Evolutionary conservation across 2,113 vertebrate species (phyloP), one percentile per base, ranked within the genome.

Genomic region (Silurus meridionalis): DNA sequence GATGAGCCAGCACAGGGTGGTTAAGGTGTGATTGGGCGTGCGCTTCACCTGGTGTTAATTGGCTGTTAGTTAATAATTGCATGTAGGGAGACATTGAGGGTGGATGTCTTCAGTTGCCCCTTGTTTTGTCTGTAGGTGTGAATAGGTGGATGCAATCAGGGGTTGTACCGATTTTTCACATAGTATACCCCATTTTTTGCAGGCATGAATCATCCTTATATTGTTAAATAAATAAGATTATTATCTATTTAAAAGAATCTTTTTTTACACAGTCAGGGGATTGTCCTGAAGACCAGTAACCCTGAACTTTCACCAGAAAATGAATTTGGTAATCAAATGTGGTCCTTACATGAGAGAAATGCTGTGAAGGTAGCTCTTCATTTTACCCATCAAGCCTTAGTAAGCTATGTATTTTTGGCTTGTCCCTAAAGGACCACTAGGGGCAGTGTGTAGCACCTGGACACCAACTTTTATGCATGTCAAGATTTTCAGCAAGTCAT

Each of bases 31-130:
- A 48, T 46, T 85, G 75, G 25, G 15, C 37, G 74, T 57, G 72
- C 6, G 58, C 15, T 6, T 3, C 80, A 82, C 85, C 66, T 86
- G 78, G 13, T 60, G 57, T 28, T 74, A 82, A 82, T 82, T 63
- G 66, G 8, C 67, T 72, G 74, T 37, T 19, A 80, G 15, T 63
- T 11, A 11, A 58, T 66, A 4, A 78, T 67, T 83, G 82, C 2
- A 4, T 28, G 19, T 25, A 77, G 13, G 2, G 13, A 28, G 23
- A 23, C 21, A 21, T 10, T 67, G n/a, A 67, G 10, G 23, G 50
- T 71, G 8, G 57, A 15, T 15, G 66, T 2, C 10, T 74, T 74
- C 8, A 21, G 3, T 19, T 50, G 17, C 21, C 8, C 14, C 15
- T 72, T 8, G 14, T 5, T 17, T 69, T 66, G 63, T 14, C 4